Conservation (phyloP, 2,888 invertebrate species). For the Ashinkailepas kermadecensis region DNA sequence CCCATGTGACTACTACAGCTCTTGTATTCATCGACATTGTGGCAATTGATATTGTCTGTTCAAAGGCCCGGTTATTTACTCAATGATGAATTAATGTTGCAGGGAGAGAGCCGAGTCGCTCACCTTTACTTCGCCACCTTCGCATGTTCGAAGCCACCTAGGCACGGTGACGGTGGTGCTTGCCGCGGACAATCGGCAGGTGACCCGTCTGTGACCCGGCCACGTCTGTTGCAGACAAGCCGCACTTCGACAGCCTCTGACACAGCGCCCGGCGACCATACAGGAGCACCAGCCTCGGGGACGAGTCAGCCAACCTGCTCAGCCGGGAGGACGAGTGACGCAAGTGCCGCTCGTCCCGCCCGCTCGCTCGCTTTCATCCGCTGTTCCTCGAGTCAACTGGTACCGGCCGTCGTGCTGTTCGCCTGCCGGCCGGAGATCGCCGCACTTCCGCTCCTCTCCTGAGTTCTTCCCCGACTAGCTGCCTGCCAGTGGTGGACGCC, state of each 20-base stretch:
- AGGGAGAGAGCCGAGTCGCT: no score
- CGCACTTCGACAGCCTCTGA: background rate
- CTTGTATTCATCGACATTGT: no score
- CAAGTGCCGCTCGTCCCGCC: no score
- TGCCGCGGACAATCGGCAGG: background rate
- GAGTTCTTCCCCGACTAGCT: no score
- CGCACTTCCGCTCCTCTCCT: no score
- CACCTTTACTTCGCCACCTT: no score
- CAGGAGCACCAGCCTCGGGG: slow-evolving; percentile 3
- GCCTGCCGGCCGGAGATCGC: background rate
- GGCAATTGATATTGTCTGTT: no score
- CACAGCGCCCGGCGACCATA: slow-evolving; percentile 18
- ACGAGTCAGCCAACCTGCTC: slow-evolving; percentile 11
- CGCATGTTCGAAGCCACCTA: no score
- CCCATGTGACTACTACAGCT: no score
- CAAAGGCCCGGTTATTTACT: no score
- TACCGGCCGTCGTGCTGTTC: background rate
- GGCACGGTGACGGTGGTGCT: background rate
- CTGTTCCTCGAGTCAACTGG: background rate
- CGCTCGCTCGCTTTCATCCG: background rate
- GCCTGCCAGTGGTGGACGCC: no score
- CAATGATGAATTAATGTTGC: no score
- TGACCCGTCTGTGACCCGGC: background rate
- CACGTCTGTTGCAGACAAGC: background rate
- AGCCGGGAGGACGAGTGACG: slow-evolving; percentile 6